Percentiles rank a stretch among this genome's conserved stretches.
Conservation (phyloP, 2,113 vertebrate species). For the Platichthys flesus region DNA sequence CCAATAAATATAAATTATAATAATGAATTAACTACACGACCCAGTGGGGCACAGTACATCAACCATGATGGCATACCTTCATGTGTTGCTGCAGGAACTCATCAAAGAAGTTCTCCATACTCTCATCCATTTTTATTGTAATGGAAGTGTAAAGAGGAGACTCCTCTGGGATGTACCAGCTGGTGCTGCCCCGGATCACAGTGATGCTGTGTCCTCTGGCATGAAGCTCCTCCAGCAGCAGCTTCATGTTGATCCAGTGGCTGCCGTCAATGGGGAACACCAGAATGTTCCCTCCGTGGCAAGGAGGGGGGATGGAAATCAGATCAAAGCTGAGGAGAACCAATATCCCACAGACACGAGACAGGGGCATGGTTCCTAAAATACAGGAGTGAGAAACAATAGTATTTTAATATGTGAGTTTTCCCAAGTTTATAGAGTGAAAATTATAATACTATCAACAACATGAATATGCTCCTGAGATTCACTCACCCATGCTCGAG, state of each 20-base stretch:
- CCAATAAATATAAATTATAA: not conserved
- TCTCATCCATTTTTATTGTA: not conserved
- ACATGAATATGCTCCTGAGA: not conserved
- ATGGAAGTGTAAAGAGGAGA: constrained; percentile 70
- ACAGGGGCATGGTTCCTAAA: constrained; percentile 35
- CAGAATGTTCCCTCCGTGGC: constrained; percentile 73
- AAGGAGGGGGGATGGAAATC: constrained; percentile 43
- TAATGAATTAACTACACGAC: not conserved
- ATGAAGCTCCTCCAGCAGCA: constrained; percentile 76
- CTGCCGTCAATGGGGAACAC: constrained; percentile 79
- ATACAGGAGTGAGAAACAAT: not conserved
- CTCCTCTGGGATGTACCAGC: constrained; percentile 71
- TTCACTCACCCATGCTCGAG: constrained; percentile 25
- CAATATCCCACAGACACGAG: constrained; percentile 3
- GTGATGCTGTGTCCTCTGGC: constrained; percentile 81
- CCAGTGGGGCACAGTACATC: not conserved
- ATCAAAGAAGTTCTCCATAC: constrained; percentile 57
- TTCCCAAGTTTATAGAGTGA: not conserved
- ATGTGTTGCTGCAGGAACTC: constrained; percentile 44
- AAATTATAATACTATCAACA: too few species aligned
- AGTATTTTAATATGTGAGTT: too few species aligned
- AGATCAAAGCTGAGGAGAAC: constrained; percentile 43
- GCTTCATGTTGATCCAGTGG: constrained; percentile 82
- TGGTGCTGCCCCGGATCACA: constrained; percentile 73
- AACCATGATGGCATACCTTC: constrained; percentile 28